These are phyloP conservation scores for Malurus alboscapulatus DNA, from an alignment of 2,113 vertebrate species.

Conservation along the genomic window DNA sequence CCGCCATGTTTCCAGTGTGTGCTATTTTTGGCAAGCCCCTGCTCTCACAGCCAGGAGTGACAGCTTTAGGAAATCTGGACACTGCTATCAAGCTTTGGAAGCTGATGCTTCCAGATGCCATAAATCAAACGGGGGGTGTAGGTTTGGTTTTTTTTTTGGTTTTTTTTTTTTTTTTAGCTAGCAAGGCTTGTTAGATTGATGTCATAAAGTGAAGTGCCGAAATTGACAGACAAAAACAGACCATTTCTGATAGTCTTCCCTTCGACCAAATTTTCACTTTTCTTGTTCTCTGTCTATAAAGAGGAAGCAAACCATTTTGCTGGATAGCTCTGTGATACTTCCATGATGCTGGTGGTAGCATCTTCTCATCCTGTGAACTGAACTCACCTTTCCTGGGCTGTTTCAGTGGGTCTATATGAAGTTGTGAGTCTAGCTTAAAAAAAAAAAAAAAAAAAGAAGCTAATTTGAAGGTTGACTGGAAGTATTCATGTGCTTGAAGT, in stretches of 20 bases:
- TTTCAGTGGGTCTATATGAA: not conserved
- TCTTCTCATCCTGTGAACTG: not conserved
- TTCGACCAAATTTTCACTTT: not conserved
- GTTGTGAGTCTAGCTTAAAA: not conserved
- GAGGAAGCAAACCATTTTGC: not conserved
- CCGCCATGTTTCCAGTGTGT: slow-evolving; percentile 48
- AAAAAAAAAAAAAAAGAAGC: not conserved
- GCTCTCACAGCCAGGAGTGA: slow-evolving; percentile 23
- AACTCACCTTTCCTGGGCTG: not conserved
- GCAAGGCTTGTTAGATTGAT: not conserved
- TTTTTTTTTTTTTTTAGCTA: not conserved
- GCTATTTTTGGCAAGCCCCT: slow-evolving; percentile 64
- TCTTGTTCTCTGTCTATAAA: not conserved
- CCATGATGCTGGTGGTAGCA: not conserved
- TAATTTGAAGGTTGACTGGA: not conserved
- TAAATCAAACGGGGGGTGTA: not conserved
- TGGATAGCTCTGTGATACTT: not conserved
- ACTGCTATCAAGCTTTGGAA: not conserved
- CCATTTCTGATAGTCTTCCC: not conserved
- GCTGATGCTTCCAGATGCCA: not conserved
- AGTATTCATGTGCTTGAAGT: rapidly evolving
- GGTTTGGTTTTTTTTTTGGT: not conserved
- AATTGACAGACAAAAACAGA: not conserved
- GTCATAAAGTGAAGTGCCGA: not conserved
- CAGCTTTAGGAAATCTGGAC: slow-evolving; percentile 48